Conservation (phyloP, 2,113 vertebrate genomes). For the Phrynosoma platyrhinos region DNA sequence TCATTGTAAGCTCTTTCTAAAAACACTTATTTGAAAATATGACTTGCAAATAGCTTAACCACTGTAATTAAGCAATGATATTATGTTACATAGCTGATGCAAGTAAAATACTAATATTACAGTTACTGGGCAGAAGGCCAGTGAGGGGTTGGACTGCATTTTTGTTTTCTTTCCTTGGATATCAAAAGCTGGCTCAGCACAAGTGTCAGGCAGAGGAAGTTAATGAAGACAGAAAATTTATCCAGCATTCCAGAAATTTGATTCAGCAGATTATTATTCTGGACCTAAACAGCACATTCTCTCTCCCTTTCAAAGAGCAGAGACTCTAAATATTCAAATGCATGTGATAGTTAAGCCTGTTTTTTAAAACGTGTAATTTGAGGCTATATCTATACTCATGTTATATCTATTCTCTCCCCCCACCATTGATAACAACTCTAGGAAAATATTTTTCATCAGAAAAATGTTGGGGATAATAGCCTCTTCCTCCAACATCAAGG, state of each 20-base stretch:
- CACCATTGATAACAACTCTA: background rate
- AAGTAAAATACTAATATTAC: background rate
- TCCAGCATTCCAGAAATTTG: conserved; percentile 7
- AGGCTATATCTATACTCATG: too few relatives aligned
- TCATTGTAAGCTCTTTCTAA: background rate
- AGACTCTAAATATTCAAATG: background rate
- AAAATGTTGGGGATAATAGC: too few relatives aligned
- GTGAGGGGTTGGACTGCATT: background rate
- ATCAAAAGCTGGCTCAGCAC: background rate
- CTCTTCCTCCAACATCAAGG: too few relatives aligned
- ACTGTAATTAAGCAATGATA: background rate
- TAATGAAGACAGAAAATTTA: conserved; percentile 20
- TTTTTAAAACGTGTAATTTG: too few relatives aligned
- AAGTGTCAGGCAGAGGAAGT: conserved; percentile 6
- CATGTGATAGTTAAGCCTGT: too few relatives aligned
- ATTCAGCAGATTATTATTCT: conserved; percentile 22
- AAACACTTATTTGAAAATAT: background rate
- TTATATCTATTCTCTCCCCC: too few relatives aligned
- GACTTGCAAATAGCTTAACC: background rate
- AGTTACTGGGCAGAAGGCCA: background rate
- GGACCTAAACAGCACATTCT: background rate
- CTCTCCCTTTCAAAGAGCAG: background rate
- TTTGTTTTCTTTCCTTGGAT: background rate
- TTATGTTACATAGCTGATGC: background rate
- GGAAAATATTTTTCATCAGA: too few relatives aligned